These are phyloP conservation scores for Cochlearius cochlearius DNA, from an alignment of 2,113 vertebrate species.

Conservation along the genomic window DNA sequence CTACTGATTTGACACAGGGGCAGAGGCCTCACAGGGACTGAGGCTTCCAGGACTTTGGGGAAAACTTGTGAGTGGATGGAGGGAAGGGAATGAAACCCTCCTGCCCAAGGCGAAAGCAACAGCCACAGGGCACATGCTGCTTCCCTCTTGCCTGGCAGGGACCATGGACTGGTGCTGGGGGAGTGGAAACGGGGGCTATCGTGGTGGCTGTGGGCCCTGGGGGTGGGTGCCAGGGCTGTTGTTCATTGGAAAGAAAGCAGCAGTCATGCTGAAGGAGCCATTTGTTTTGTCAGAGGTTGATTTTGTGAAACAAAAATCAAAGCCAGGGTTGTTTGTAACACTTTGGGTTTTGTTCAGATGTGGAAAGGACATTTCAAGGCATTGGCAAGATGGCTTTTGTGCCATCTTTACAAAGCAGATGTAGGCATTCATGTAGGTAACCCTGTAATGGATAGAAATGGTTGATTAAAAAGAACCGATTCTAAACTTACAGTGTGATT, in stretches of 20 bases:
- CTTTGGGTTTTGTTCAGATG: background rate
- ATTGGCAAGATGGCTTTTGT: background rate
- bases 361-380: background rate
- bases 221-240: background rate
- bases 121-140: background rate
- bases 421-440: background rate
- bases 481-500: background rate
- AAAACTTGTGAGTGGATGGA: background rate
- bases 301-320: background rate
- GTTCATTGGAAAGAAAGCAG: background rate
- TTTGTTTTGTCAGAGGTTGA: background rate
- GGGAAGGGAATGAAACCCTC: background rate
- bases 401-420: background rate
- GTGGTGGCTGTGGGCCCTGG: background rate
- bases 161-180: background rate
- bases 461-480: background rate
- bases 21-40: background rate
- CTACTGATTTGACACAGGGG: background rate
- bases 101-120: background rate
- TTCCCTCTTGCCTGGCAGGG: background rate
- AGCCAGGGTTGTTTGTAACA: background rate
- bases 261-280: background rate
- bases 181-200: background rate
- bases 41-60: background rate
- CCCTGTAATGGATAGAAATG: background rate